These are phyloP conservation scores for Myiozetetes cayanensis DNA, from an alignment of 2,113 vertebrate species.

Conservation along the genomic window DNA sequence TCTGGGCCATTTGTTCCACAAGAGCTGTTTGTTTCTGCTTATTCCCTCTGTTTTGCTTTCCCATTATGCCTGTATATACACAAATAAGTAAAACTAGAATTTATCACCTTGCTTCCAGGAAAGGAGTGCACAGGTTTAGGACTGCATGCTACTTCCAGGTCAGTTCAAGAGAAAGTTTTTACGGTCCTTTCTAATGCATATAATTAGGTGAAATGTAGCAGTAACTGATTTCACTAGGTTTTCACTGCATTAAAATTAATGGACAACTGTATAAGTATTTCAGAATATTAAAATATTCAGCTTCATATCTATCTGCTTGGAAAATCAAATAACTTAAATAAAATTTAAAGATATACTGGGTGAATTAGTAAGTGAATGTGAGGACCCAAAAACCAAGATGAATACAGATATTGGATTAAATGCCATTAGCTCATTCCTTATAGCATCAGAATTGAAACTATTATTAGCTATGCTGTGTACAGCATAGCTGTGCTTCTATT, in stretches of 20 bases:
- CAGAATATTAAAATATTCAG: neutral
- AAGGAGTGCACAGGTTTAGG: neutral
- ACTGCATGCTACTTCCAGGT: neutral
- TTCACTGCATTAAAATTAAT: neutral
- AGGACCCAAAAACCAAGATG: neutral
- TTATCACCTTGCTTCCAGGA: neutral
- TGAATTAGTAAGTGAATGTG: neutral
- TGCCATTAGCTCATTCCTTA: neutral
- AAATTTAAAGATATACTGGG: neutral
- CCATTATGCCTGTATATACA: neutral
- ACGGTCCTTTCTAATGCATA: neutral
- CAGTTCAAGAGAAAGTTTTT: neutral
- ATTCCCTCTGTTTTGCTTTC: neutral
- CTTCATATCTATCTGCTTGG: neutral
- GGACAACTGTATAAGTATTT: neutral
- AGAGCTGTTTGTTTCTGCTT: neutral
- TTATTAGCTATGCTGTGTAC: neutral
- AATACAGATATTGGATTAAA: neutral
- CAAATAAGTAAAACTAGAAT: neutral
- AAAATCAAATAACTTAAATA: neutral
- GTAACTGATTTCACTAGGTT: neutral
- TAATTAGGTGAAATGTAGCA: neutral
- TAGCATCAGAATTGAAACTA: neutral
- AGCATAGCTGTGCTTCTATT: neutral
- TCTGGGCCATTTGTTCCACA: neutral